Base-by-base conservation (phyloP, 2,797 vertebrate genomes). In the Yasuhikotakia modesta region DNA sequence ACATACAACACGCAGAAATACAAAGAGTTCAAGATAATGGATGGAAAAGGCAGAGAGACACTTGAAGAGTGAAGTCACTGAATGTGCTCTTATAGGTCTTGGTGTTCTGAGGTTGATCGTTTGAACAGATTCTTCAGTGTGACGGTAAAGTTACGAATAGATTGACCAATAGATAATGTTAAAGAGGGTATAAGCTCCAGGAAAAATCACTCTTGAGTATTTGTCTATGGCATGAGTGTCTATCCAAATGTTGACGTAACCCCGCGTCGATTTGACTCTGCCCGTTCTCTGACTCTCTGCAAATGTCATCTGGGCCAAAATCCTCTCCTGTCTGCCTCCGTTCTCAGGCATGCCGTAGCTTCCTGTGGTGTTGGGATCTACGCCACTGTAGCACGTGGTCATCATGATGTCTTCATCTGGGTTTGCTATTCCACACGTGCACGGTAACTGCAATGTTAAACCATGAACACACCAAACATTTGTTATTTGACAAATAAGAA, bases 81-180 rank as follows among this genome's bases (percentile, higher is more conserved):
- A 64, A 52, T 72, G 50, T 73, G 58, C 2, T 58, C 2, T n/a
- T 7, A 57, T 43, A 27, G 27, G 45, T 45, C 14, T 60, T 66
- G 46, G 32, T 55, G 46, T 60, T 39, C 21, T 3, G 17, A 43
- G 67, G 19, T 14, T 67, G 22, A 32, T 53, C 24, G 22, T 27
- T 57, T 39, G 12, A 13, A 14, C 19, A 21, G 63, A 35, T 60
- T 17, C 30, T 50, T 32, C 30, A 39, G 11, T 3, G 53, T 17
- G 22, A 43, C 14, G 32, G 19, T 43, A 8, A 22, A 48, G 1
- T 91, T 93, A 98, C 46, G 92, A 96, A 89, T 98, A 98, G 82
- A 98, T 96, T 87, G 94, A 96, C 97, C 97, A 99, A 85, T 99
- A 99, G 91, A 99, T 94, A 90, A 99, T 93, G 88, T 98, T 99